phyloP scores from a whole-genome alignment of 92 coral and sea anemone species.

The Zoanthus sociatus region DNA sequence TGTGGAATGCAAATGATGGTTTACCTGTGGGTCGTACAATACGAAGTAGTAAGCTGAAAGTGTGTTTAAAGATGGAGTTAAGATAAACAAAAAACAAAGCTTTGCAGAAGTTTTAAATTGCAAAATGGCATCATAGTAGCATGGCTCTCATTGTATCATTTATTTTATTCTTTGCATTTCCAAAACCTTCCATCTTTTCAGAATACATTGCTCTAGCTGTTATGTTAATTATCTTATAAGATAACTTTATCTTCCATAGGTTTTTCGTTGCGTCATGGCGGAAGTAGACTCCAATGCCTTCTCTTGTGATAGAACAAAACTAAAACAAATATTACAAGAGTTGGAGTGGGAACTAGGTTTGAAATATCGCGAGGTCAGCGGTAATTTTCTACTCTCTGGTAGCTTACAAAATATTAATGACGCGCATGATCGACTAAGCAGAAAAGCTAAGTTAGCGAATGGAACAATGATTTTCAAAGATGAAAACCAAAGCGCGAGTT shows the following conservation, averaged over 20 bases:
- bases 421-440: constrained; percentile 15
- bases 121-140: no score
- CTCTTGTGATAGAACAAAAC: neutral
- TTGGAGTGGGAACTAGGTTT: neutral
- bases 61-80: no score
- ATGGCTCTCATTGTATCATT: no score
- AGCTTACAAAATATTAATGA: constrained; percentile 7
- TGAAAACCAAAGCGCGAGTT: neutral
- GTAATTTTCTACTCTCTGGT: constrained; percentile 28
- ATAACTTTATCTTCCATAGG: neutral
- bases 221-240: no score
- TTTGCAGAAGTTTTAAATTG: no score
- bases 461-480: neutral
- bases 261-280: constrained; percentile 48
- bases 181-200: no score
- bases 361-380: constrained; percentile 18
- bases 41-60: no score
- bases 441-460: neutral
- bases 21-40: no score
- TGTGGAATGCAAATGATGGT: no score
- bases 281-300: constrained; percentile 26
- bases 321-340: constrained; percentile 7
- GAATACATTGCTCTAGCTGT: no score
- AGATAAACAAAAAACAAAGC: no score
- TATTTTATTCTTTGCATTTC: no score